Conservation (phyloP, 2,888 invertebrate genomes). For the Zootermopsis nevadensis region DNA sequence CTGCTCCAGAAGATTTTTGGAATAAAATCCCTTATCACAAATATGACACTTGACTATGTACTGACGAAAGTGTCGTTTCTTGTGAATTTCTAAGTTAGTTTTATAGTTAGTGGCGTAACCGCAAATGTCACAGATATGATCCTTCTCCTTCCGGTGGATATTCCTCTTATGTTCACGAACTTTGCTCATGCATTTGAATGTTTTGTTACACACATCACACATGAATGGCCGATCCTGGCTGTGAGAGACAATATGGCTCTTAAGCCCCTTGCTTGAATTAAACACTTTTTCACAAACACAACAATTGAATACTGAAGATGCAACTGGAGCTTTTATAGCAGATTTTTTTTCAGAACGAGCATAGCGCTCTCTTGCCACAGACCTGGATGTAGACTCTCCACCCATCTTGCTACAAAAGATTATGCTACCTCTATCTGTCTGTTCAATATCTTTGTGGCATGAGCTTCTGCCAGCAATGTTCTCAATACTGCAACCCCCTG, state of each 20-base stretch:
- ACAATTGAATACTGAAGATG: background rate
- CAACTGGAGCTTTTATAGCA: background rate
- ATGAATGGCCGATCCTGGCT: constrained; percentile 43
- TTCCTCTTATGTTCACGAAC: constrained; percentile 52
- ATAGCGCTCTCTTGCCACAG: background rate
- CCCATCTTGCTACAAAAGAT: background rate
- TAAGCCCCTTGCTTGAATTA: background rate
- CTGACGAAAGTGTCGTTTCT: constrained; percentile 46
- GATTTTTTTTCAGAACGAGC: background rate
- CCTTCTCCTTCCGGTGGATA: constrained; percentile 54
- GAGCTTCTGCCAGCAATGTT: background rate
- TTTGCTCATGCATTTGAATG: constrained; percentile 41
- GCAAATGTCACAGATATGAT: constrained; percentile 55
- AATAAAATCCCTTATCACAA: constrained; percentile 42
- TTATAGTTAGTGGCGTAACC: constrained; percentile 47
- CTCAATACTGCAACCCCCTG: background rate
- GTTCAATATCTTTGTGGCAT: background rate
- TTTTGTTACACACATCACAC: constrained; percentile 45
- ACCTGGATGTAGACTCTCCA: background rate
- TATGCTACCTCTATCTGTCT: background rate
- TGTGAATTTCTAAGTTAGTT: constrained; percentile 53
- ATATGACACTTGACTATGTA: constrained; percentile 39
- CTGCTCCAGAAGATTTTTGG: constrained; percentile 29
- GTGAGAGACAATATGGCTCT: background rate
- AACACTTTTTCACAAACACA: background rate